Conservation (phyloP, 2,113 vertebrate genomes). For the Columba livia region DNA sequence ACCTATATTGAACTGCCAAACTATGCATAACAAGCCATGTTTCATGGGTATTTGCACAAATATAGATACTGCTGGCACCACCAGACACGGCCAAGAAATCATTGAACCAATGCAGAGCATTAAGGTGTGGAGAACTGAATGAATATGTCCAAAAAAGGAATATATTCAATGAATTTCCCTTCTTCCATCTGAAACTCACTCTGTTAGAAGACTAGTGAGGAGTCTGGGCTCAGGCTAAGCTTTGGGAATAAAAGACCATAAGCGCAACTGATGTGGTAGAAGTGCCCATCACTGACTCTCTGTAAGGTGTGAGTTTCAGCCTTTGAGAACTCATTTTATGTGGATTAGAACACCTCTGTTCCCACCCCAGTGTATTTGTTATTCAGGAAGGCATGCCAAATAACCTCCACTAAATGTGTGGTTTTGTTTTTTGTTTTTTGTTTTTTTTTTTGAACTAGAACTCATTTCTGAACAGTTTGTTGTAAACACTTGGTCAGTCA, state of each 20-base stretch:
- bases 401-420: neutral
- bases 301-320: neutral
- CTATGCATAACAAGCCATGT: neutral
- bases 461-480: neutral
- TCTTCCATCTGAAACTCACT: neutral
- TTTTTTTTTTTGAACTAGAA: neutral
- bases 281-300: neutral
- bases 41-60: slow-evolving; percentile 4
- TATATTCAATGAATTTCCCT: neutral
- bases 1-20: neutral
- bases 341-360: neutral
- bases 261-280: neutral
- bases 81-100: neutral
- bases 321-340: neutral
- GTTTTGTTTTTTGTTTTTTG: neutral
- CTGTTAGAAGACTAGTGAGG: neutral
- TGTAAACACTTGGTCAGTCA: neutral
- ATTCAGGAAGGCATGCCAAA: neutral
- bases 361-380: neutral
- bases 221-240: neutral
- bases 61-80: neutral
- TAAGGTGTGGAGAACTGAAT: neutral
- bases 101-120: neutral
- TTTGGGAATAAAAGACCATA: rapidly evolving
- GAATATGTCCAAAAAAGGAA: neutral